Evolutionary conservation across 92 coral and sea anemone species (phyloP).

Genomic region (Blastomussa wellsi): DNA sequence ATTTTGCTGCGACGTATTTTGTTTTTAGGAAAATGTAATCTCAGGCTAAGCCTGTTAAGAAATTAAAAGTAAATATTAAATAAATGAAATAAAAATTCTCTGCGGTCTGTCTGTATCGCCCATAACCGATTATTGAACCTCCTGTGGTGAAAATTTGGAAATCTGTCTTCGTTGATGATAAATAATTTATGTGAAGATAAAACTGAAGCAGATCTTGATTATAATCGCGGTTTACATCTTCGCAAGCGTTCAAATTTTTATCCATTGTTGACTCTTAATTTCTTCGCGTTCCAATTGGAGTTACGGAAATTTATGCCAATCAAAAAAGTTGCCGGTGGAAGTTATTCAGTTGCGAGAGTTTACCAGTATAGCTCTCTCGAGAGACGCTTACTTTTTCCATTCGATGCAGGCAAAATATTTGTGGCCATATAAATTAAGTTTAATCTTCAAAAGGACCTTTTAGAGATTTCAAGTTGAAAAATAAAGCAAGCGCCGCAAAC

Average conservation of each 20-base stretch:
- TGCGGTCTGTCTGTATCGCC: not conserved
- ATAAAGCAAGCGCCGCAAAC: no score
- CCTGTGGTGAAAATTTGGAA: not conserved
- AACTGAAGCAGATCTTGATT: not conserved
- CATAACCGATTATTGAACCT: not conserved
- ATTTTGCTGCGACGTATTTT: not conserved
- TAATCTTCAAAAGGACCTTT: no score
- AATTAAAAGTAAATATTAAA: not conserved
- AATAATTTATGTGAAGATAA: slow-evolving; percentile 5
- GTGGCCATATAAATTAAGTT: no score
- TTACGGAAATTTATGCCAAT: not conserved
- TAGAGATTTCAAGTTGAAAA: no score
- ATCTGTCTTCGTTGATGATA: not conserved
- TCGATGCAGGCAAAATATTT: no score
- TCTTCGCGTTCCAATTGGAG: not conserved
- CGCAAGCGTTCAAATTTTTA: not conserved
- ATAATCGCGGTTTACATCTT: not conserved
- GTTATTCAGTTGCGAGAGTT: no score
- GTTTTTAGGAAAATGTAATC: not conserved
- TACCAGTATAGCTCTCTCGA: no score
- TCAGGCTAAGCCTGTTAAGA: not conserved
- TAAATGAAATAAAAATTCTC: not conserved
- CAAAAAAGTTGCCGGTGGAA: no score
- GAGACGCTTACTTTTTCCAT: no score
- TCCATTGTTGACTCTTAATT: not conserved